Base-by-base conservation (phyloP, 1,140 invertebrate species). In the Neelides sp. region DNA sequence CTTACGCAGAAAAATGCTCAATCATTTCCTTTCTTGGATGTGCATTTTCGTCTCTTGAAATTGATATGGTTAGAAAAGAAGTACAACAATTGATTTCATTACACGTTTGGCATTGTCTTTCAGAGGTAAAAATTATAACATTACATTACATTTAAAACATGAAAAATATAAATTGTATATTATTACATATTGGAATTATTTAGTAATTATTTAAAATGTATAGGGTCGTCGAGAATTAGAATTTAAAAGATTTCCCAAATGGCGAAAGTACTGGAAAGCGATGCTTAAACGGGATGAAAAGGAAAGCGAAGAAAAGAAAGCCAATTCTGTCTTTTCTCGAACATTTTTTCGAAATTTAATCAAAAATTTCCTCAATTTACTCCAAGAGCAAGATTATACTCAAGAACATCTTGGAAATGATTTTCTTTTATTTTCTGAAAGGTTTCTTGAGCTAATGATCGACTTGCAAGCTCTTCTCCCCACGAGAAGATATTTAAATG, bases 401-500 rank as follows among this genome's bases (percentile, higher is more conserved):
- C 46, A 61, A 76, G 76, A 72, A 45, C 61, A 69, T 37, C 62
- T 80, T n/a, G 66, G 71, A 49, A 48, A 68, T 1, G 75, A 78
- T 27, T 74, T 79, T 66, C 68, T 86, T 26, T 74, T 76, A 51
- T 98, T 95, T 67, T 94, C 88, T 68, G 95, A 99, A 71, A 76
- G 93, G 50, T 97, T 98, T 70, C 66, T 98, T 27, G 92, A 98
- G 69, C 71, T 99, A 27, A 76, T 98, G 65, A 95, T 97, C 55
- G 96, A 98, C 66, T 71, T 98, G 43, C 92, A 98, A 66, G 89
- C 93, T 19, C 71, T 96, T 45, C 69, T 98, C 54, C 90, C 92
- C 1, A 98, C 94, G 0, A 74, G 95, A 43, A 74, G 95, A 41
- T 99, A 97, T 70, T 94, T 99, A 66, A 96, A 98, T 69, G 85